phyloP scores from a whole-genome alignment of 2,113 vertebrate species.

The Labrus mixtus region DNA sequence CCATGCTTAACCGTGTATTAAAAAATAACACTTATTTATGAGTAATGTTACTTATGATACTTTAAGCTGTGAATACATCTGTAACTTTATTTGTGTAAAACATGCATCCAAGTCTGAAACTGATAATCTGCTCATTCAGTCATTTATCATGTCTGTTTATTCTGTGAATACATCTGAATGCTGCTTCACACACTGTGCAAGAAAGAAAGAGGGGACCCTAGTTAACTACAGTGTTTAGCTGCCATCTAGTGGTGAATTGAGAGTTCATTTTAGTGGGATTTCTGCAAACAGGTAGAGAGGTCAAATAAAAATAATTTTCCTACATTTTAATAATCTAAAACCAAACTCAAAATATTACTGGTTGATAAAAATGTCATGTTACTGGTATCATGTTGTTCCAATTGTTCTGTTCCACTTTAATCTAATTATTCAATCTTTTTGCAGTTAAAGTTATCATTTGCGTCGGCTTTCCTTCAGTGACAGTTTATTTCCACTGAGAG shows the following conservation, averaged over 20 bases:
- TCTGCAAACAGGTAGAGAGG: neutral
- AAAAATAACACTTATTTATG: too few relatives aligned
- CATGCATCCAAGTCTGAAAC: too few relatives aligned
- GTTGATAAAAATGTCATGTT: neutral
- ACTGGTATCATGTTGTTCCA: too few relatives aligned
- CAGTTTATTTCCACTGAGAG: constrained; percentile 2
- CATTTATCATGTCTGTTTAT: too few relatives aligned
- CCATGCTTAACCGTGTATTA: too few relatives aligned
- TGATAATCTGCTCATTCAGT: too few relatives aligned
- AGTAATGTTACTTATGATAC: too few relatives aligned
- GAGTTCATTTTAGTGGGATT: neutral
- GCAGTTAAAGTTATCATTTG: neutral
- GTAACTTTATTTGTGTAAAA: too few relatives aligned
- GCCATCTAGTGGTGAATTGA: constrained; percentile 61
- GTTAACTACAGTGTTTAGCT: neutral
- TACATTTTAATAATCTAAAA: neutral
- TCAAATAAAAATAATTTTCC: neutral
- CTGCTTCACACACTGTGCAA: neutral
- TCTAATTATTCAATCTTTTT: neutral
- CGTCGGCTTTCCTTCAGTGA: neutral
- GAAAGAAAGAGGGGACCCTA: neutral
- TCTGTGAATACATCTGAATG: too few relatives aligned
- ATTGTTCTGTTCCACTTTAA: too few relatives aligned
- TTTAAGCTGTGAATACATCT: too few relatives aligned
- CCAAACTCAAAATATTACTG: neutral